These are phyloP conservation scores for Chauna torquata DNA, from an alignment of 2,113 vertebrate genomes.

Conservation along the genomic window DNA sequence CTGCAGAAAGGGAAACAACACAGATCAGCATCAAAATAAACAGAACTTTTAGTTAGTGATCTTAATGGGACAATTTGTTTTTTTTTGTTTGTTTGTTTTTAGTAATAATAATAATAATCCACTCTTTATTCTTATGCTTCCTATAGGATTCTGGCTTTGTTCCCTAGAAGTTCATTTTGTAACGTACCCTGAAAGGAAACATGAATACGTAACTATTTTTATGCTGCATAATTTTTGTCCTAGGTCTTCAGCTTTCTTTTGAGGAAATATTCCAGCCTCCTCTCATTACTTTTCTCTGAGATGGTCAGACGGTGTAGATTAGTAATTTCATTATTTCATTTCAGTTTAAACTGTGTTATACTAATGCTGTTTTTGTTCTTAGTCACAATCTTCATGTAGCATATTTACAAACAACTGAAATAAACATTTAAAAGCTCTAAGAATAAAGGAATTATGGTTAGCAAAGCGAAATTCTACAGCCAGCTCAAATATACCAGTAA, in stretches of 20 bases:
- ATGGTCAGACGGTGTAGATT: neutral
- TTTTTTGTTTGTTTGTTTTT: too few relatives aligned
- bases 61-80: neutral
- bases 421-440: neutral
- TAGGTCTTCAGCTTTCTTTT: rapidly evolving
- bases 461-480: neutral
- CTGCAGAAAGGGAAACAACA: neutral
- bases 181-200: neutral
- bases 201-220: neutral
- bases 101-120: too few relatives aligned
- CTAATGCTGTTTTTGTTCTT: neutral
- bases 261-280: rapidly evolving
- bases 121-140: too few relatives aligned
- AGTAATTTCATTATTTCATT: neutral
- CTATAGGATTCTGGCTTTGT: neutral
- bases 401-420: neutral
- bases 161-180: neutral
- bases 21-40: neutral
- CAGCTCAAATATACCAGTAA: neutral
- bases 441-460: neutral
- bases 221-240: neutral
- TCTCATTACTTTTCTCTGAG: neutral
- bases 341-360: neutral
- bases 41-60: neutral
- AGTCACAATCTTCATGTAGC: neutral